Percentiles rank a stretch among this genome's conserved stretches.
Conservation (phyloP, 2,797 vertebrate genomes). For the Microctenopoma lineatum region DNA sequence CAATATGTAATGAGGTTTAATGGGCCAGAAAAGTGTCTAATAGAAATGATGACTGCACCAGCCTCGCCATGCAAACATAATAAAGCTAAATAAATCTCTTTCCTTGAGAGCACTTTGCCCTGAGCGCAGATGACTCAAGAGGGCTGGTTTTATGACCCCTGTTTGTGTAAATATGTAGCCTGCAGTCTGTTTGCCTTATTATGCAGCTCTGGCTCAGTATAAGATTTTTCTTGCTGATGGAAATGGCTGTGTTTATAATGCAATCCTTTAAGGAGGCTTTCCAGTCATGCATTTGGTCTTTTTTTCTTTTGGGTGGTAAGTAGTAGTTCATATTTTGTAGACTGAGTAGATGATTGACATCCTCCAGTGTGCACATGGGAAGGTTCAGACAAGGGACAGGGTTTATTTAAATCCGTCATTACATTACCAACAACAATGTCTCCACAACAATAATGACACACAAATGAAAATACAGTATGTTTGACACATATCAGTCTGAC, state of each 20-base stretch:
- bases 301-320: not conserved
- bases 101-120: conserved; percentile 72
- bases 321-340: conserved; percentile 35
- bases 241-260: conserved; percentile 62
- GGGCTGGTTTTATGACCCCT: conserved; percentile 69
- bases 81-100: conserved; percentile 74
- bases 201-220: conserved; percentile 55
- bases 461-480: conserved; percentile 36
- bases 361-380: conserved; percentile 40
- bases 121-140: conserved; percentile 67
- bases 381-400: conserved; percentile 68
- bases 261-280: conserved; percentile 54
- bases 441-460: conserved; percentile 20
- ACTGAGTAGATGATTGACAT: conserved; percentile 61
- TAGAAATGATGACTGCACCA: conserved; percentile 71
- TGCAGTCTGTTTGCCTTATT: conserved; percentile 70
- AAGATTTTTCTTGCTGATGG: conserved; percentile 50
- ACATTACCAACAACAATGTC: conserved; percentile 45
- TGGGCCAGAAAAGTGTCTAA: conserved; percentile 79
- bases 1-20: conserved; percentile 81
- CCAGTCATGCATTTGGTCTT: conserved; percentile 32
- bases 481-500: not conserved
- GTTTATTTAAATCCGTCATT: conserved; percentile 55
- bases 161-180: conserved; percentile 79
- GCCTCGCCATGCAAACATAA: conserved; percentile 68